A percentile compares a stretch with the other conserved stretches of the same genome.
Evolutionary conservation across 2,113 vertebrate species (phyloP).

Genomic region (Neolamprologus falcicula): DNA sequence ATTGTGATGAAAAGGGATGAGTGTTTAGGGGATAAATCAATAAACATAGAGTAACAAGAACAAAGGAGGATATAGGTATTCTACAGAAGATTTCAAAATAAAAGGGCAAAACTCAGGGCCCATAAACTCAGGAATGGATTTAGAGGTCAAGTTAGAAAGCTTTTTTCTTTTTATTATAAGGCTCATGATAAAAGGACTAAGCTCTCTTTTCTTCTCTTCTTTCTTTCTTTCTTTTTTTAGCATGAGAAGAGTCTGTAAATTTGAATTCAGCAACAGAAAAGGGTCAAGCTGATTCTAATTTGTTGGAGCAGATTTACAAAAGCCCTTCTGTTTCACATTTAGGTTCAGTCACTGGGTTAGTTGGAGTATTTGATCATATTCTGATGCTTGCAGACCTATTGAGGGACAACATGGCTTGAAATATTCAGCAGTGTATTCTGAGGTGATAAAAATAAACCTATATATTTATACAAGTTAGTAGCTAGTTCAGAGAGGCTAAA

Average conservation of each 20-base stretch:
- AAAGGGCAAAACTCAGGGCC: background rate
- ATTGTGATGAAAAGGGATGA: background rate
- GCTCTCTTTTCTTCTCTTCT: background rate
- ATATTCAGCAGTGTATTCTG: background rate
- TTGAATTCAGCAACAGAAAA: background rate
- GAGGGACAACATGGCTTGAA: background rate
- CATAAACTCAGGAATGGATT: background rate
- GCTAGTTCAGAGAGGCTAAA: background rate
- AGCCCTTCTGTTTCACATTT: background rate
- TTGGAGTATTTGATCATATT: background rate
- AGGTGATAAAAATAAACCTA: background rate
- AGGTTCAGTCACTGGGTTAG: background rate
- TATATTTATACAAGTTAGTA: background rate
- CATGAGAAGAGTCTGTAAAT: background rate
- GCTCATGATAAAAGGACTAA: background rate
- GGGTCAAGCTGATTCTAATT: background rate
- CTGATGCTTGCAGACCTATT: background rate
- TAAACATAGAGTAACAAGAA: background rate
- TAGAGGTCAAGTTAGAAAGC: background rate
- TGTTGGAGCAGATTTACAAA: background rate
- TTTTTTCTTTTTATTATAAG: background rate
- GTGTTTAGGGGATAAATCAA: background rate
- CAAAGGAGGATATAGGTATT: background rate
- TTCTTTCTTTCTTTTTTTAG: background rate
- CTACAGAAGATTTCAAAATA: background rate